Percentiles rank a stretch among this genome's conserved stretches.
These are phyloP conservation scores for Rhagium mordax DNA, from an alignment of 2,888 invertebrate genomes.

Conservation along the genomic window DNA sequence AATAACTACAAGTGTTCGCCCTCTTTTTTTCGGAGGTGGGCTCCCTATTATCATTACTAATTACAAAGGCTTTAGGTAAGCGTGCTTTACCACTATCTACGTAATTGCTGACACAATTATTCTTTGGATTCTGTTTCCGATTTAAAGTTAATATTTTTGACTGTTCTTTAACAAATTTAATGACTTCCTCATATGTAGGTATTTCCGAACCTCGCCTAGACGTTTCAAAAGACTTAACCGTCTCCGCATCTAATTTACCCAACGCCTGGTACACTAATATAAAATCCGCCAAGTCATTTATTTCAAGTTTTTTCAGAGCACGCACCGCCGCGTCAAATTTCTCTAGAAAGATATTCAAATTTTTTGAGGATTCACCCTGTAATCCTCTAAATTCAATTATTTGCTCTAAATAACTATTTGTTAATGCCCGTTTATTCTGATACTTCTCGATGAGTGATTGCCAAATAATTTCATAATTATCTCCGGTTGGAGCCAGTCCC, in stretches of 20 bases:
- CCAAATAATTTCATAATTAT: conserved; percentile 17
- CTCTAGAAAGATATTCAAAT: conserved; percentile 32
- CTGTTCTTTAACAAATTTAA: conserved; percentile 23
- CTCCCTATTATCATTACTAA: background rate
- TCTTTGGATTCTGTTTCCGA: too few relatives aligned
- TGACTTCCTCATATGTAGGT: conserved; percentile 15
- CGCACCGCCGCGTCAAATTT: conserved; percentile 29
- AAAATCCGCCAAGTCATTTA: conserved; percentile 25
- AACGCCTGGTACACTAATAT: conserved; percentile 24
- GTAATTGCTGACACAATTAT: too few relatives aligned
- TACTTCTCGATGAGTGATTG: conserved; percentile 3
- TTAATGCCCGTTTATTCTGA: conserved; percentile 5
- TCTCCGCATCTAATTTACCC: conserved; percentile 16
- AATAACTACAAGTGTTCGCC: too few relatives aligned
- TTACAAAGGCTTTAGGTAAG: background rate
- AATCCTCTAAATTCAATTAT: conserved; percentile 16
- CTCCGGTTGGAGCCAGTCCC: background rate
- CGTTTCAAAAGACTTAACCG: conserved; percentile 25
- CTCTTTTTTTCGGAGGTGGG: too few relatives aligned
- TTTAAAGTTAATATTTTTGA: conserved; percentile 1
- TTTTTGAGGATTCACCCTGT: conserved; percentile 24
- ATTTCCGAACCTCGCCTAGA: background rate
- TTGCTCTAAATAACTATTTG: conserved; percentile 17
- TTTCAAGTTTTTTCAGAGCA: conserved; percentile 18
- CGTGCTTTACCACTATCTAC: background rate